phyloP scores from a whole-genome alignment of 2,113 vertebrate species.

The Orientallactaga bullata region DNA sequence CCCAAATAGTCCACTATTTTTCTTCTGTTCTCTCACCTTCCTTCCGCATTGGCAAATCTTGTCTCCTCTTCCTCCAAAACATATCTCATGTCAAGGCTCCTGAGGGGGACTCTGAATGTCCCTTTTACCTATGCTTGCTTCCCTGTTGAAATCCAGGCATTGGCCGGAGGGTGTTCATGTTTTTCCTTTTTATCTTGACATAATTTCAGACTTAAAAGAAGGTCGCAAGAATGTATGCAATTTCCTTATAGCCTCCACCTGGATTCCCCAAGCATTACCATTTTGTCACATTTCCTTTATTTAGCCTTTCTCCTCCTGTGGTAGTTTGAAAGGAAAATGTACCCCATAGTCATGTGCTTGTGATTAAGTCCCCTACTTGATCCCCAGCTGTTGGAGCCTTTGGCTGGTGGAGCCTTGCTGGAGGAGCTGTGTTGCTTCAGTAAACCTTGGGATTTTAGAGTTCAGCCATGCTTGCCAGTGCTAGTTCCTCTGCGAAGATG shows the following conservation, averaged over 20 bases:
- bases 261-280: background rate
- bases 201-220: background rate
- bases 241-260: background rate
- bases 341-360: too few species aligned
- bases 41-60: background rate
- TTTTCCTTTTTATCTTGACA: background rate
- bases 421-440: too few species aligned
- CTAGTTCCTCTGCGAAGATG: too few species aligned
- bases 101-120: too few species aligned
- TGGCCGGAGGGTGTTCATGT: background rate
- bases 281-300: background rate
- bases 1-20: background rate
- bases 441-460: too few species aligned
- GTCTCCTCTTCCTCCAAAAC: background rate
- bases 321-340: too few species aligned
- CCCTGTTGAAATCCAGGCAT: background rate
- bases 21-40: background rate
- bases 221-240: background rate
- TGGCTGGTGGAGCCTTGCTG: too few species aligned
- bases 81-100: background rate
- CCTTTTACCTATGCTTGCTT: background rate
- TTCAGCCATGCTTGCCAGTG: too few species aligned
- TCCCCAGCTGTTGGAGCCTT: too few species aligned
- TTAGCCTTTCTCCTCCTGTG: background rate
- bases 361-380: too few species aligned